Evolutionary conservation across 2,113 vertebrate genomes (phyloP), one percentile per base, ranked within the genome.

Genomic region (Pelobates fuscus): DNA sequence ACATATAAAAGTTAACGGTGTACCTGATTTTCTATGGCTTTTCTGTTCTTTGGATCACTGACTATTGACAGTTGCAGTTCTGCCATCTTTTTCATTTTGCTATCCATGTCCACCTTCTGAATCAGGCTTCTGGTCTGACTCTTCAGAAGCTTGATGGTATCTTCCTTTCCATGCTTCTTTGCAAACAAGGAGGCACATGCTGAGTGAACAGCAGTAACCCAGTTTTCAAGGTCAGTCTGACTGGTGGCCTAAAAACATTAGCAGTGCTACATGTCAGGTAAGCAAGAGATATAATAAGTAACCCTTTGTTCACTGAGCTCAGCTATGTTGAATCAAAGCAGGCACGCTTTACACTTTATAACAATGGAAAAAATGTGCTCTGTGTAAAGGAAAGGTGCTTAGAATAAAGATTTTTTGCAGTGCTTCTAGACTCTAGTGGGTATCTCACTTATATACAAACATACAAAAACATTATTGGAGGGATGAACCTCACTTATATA

Each of bases 81-180:
- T 0, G 95, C 97, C 96, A 98, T 98, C 88, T 98, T 99, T 85
- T 92, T 97, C 96, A 99, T 99, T 87, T 98, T 99, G 79, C 94
- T 91, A 41, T 98, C 97, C 96, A 98, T 98, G 83, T 98, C 96
- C 17, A 98, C 94, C 89, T 98, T 98, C 88, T 98, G 97, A 43
- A 95, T 90, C 1, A 98, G 91, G 72, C 84, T 91, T 4, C 90
- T 94, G 15, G 94, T 94, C 85, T 98, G 95, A 81, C 82, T 96
- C 78, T 89, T 91, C 68, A 99, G 89, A 62, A 98, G 83, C 41
- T 91, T 92, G 54, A 96, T 84, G 0, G 97, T 98, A 78, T 98
- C 97, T 84, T 98, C 96, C 80, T 98, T 99, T 46, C 96, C 97
- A 8, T 93, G 93, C 12, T 94, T 94, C 87, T 96, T 98, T 0